Evolutionary conservation across 2,888 invertebrate genomes (phyloP).

Genomic region (Eurytoma adleriae): DNA sequence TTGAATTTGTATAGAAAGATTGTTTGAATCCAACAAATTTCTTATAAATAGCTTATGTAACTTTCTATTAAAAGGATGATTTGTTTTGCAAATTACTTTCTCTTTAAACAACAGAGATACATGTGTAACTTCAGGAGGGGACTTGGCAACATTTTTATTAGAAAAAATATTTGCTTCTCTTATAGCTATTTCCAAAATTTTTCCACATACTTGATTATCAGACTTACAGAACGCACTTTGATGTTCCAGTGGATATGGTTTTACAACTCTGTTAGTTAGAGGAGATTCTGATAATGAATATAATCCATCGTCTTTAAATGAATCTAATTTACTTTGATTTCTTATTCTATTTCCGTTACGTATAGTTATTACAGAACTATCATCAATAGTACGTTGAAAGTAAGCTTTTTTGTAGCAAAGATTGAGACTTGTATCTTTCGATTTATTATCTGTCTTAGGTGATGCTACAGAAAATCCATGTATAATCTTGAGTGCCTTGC

Average conservation of each 20-base stretch:
- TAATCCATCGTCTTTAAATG: conserved; percentile 65
- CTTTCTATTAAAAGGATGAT: conserved; percentile 69
- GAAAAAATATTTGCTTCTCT: conserved; percentile 66
- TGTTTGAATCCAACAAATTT: conserved; percentile 62
- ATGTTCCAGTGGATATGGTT: conserved; percentile 64
- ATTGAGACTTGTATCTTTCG: conserved; percentile 40
- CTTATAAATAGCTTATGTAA: conserved; percentile 69
- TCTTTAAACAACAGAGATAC: conserved; percentile 67
- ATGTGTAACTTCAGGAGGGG: conserved; percentile 62
- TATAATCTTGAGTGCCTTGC: conserved; percentile 48
- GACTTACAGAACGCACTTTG: conserved; percentile 60
- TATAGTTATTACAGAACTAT: conserved; percentile 54
- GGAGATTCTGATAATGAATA: conserved; percentile 64
- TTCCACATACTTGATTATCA: conserved; percentile 60
- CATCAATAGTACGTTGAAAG: conserved; percentile 50
- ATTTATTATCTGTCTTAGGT: conserved; percentile 18
- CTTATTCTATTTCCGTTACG: conserved; percentile 45
- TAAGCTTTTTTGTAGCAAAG: conserved; percentile 49
- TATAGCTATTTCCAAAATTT: conserved; percentile 69
- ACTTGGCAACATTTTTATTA: conserved; percentile 54
- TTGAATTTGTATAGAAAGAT: conserved; percentile 67
- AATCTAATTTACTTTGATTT: conserved; percentile 36
- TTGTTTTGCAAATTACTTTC: conserved; percentile 67
- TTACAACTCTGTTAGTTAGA: conserved; percentile 64
- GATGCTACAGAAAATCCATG: conserved; percentile 39